phyloP scores from a whole-genome alignment of 2,888 invertebrate genomes.

The Synanthedon myopaeformis region DNA sequence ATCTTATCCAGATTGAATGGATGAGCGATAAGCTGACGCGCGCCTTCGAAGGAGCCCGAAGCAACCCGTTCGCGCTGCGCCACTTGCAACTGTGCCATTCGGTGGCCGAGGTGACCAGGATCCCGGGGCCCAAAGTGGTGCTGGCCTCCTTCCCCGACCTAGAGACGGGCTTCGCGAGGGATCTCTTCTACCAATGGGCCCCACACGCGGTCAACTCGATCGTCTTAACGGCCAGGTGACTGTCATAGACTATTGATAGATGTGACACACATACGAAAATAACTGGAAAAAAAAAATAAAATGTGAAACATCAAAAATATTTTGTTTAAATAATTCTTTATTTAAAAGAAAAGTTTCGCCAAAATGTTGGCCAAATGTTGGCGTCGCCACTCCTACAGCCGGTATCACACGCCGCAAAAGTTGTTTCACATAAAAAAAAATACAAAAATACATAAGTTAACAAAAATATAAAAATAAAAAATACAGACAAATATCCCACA shows the following conservation, averaged over 20 bases:
- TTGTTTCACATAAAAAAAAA: too few species aligned
- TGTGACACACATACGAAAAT: too few species aligned
- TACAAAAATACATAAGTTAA: too few species aligned
- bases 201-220: slow-evolving; percentile 92
- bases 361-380: too few species aligned
- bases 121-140: slow-evolving; percentile 86
- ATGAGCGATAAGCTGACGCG: slow-evolving; percentile 99
- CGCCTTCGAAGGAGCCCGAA: slow-evolving; percentile 89
- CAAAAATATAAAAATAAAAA: too few species aligned
- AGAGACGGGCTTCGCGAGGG: slow-evolving; percentile 94
- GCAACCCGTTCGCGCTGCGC: slow-evolving; percentile 95
- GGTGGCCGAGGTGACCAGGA: slow-evolving; percentile 82
- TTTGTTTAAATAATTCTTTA: too few species aligned
- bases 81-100: slow-evolving; percentile 95
- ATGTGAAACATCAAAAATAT: too few species aligned
- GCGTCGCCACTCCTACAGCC: too few species aligned
- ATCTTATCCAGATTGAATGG: slow-evolving; percentile 87
- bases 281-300: too few species aligned
- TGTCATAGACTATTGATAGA: not conserved
- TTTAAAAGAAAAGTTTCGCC: too few species aligned
- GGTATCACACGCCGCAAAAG: too few species aligned
- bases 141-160: slow-evolving; percentile 95
- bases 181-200: slow-evolving; percentile 95
- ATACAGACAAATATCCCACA: too few species aligned
- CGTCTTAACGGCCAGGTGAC: slow-evolving; percentile 86